Evolutionary conservation across 2,113 vertebrate species (phyloP), one percentile per base, ranked within the genome.

Genomic region (Etia nguti): DNA sequence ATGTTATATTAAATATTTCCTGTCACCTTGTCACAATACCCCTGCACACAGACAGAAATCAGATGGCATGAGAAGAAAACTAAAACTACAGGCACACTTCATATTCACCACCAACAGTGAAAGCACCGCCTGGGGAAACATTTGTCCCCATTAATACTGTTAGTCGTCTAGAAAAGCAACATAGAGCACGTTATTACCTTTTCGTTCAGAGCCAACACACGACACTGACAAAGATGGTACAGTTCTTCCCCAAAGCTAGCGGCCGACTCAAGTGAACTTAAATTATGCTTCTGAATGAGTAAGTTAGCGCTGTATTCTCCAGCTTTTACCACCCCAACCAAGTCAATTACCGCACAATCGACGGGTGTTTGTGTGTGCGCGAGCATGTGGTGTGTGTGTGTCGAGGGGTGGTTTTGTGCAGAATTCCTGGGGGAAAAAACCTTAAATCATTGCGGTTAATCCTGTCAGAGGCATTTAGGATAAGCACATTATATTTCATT

Each of bases 401-500:
- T 34, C 6, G 41, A 57, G 55, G 84, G 24, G 20, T 46, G 73
- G 52, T 79, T 82, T 60, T 73, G 46, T 8, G 26, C 80, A 75
- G 4, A 80, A 84, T 55, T 89, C 88, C 79, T 60, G 46, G 68
- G 62, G 55, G 34, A 70, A 86, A 86, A 84, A 86, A 86, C 83
- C 79, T 92, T 93, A 90, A 95, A 95, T 95, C 36, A 75, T 86
- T 57, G 88, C 29, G 56, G 92, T 95, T 96, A 96, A 96, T 96
- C 94, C 94, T 93, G 94, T 96, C 94, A 93, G 83, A 83, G 81
- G 88, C 91, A 92, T 95, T 95, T 79, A 87, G 92, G 92, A 94
- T 94, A 94, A 95, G 91, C 91, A 91, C 86, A 89, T 96, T 95
- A 95, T 87, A 91, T 92, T 91, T 95, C 38, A 94, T 94, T 95